A percentile compares a stretch with the other conserved stretches of the same genome.
phyloP scores from a whole-genome alignment of 2,888 invertebrate genomes.

The Spisula solida region DNA sequence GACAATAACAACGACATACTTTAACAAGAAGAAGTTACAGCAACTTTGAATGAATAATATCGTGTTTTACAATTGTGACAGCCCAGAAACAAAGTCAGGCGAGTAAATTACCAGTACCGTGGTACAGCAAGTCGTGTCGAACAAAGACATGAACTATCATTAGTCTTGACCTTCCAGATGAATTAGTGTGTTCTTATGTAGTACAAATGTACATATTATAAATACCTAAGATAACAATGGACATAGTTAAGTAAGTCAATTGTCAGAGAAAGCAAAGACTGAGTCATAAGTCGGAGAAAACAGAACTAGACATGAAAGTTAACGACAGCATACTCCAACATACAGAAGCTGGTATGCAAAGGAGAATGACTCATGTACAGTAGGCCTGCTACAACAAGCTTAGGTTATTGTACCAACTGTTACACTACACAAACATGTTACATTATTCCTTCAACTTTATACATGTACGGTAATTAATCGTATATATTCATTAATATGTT shows the following conservation, averaged over 20 bases:
- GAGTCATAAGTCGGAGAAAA: neutral
- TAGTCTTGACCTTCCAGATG: neutral
- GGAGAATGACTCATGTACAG: neutral
- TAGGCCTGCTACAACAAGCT: neutral
- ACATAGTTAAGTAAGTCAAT: neutral
- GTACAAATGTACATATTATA: neutral
- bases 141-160: neutral
- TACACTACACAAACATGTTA: neutral
- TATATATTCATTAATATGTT: neutral
- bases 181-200: constrained; percentile 1
- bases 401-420: neutral
- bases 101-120: neutral
- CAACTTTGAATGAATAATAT: neutral
- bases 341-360: neutral
- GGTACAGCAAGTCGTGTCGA: neutral
- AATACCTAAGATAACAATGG: neutral
- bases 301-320: neutral
- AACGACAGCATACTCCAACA: neutral
- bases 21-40: constrained; percentile 10
- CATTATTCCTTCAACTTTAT: neutral
- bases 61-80: constrained; percentile 27
- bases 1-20: constrained; percentile 23
- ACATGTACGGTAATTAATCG: too few relatives aligned
- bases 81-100: neutral
- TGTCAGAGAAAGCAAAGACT: neutral